Percentiles rank a stretch among this genome's conserved stretches.
These are phyloP conservation scores for Tamandua tetradactyla DNA, from an alignment of 2,797 vertebrate species.

Conservation along the genomic window DNA sequence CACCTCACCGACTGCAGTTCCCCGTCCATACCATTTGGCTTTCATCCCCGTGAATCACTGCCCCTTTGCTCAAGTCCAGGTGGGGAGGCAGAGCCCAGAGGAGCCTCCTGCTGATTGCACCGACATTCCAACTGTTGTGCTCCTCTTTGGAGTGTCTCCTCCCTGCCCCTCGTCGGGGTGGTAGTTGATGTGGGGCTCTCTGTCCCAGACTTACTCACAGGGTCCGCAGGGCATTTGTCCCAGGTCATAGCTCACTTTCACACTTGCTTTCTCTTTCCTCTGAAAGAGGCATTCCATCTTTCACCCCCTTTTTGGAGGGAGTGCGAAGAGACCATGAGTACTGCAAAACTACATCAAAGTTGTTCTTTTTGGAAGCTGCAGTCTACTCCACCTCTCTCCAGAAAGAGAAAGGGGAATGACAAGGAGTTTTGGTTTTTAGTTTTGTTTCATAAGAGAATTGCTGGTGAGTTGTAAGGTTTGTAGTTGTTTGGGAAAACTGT, in stretches of 20 bases:
- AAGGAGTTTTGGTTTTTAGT: background rate
- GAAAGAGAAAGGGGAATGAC: background rate
- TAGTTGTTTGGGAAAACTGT: background rate
- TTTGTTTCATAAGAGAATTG: background rate
- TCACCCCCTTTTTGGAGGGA: background rate
- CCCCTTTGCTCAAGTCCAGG: too few species aligned
- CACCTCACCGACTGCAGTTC: background rate
- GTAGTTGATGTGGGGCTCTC: background rate
- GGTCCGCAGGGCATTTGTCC: background rate
- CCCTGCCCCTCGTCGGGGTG: too few species aligned
- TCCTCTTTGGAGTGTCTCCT: background rate
- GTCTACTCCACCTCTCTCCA: background rate
- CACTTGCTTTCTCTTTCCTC: background rate
- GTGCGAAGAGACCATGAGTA: rapidly evolving
- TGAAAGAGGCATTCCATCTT: rapidly evolving
- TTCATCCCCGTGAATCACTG: background rate
- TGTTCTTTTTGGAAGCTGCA: background rate
- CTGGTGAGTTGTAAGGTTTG: background rate
- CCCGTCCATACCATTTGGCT: background rate
- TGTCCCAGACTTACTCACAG: background rate
- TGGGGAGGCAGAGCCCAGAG: background rate
- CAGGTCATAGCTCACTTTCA: background rate
- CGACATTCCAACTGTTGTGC: background rate
- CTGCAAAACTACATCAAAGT: too few species aligned
- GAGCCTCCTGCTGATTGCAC: background rate